Percentiles rank a stretch among this genome's conserved stretches.
Evolutionary conservation across 2,113 vertebrate genomes (phyloP).

Genomic region (Nothocercus julius): DNA sequence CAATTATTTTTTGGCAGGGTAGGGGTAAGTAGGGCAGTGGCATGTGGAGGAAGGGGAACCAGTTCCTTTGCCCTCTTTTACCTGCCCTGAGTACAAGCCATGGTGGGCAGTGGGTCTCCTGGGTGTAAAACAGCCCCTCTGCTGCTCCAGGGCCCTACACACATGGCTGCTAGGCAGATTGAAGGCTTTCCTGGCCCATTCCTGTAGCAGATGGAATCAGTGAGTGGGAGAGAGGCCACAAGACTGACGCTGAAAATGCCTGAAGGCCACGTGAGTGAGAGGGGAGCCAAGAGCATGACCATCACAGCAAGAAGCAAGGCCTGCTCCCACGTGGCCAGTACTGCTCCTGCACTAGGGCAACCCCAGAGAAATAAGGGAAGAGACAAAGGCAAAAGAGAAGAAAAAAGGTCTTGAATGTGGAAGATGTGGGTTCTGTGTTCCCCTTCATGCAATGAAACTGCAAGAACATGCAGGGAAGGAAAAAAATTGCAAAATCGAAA

Average conservation of each 20-base stretch:
- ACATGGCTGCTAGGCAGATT: not conserved
- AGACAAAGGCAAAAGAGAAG: not conserved
- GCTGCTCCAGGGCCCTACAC: accelerated
- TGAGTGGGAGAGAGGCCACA: not conserved
- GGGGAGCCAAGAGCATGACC: not conserved
- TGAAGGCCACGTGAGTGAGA: not conserved
- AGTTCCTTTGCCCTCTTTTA: not conserved
- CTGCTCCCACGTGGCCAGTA: not conserved
- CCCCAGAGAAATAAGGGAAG: not conserved
- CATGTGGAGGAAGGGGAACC: accelerated
- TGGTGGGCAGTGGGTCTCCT: not conserved
- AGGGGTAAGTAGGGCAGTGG: not conserved
- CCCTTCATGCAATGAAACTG: not conserved
- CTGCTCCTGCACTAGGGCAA: not conserved
- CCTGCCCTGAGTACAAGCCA: not conserved
- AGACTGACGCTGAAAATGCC: not conserved
- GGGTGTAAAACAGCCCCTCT: not conserved
- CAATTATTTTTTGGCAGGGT: not conserved
- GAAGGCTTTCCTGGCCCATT: not conserved
- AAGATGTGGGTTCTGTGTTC: not conserved
- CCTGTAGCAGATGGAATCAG: not conserved
- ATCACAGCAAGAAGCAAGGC: not conserved
- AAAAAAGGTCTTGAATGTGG: accelerated
- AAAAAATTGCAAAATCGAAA: not conserved
- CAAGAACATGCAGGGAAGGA: not conserved